Conservation (phyloP, 2,888 invertebrate species). For the Drosophila sordidula region DNA sequence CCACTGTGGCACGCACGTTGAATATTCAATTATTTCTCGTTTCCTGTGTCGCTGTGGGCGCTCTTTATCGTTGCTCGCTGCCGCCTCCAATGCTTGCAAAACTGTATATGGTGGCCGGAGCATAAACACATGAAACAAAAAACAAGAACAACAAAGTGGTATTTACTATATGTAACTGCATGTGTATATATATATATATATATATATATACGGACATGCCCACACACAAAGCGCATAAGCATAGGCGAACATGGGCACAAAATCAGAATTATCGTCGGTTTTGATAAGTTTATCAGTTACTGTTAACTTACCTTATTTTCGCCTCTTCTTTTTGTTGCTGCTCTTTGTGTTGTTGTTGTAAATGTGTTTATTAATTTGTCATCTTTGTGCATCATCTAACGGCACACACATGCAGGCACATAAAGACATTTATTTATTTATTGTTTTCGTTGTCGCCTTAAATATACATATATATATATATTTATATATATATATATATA, state of each 20-base stretch:
- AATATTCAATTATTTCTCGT: slow-evolving; percentile 69
- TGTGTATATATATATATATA: slow-evolving; percentile 1
- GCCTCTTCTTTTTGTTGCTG: slow-evolving; percentile 5
- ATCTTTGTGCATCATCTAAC: slow-evolving; percentile 66
- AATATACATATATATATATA: slow-evolving; percentile 29
- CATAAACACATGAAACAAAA: slow-evolving; percentile 25
- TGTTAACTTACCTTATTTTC: slow-evolving; percentile 50
- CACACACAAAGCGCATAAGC: slow-evolving; percentile 18
- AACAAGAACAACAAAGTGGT: slow-evolving; percentile 18
- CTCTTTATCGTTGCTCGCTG: slow-evolving; percentile 23
- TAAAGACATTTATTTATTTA: slow-evolving; percentile 68
- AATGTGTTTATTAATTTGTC: slow-evolving; percentile 48
- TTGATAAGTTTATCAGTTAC: slow-evolving; percentile 70
- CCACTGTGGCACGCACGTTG: slow-evolving; percentile 51
- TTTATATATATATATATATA: slow-evolving; percentile 24
- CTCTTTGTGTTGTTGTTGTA: slow-evolving; percentile 25
- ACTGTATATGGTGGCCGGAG: slow-evolving; percentile 20
- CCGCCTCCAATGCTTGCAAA: slow-evolving; percentile 42
- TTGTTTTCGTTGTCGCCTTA: slow-evolving; percentile 57
- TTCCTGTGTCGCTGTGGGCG: slow-evolving; percentile 60
- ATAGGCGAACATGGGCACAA: slow-evolving; percentile 30
- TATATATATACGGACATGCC: slow-evolving; percentile 2
- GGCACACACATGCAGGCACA: slow-evolving; percentile 41
- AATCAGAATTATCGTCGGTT: slow-evolving; percentile 64
- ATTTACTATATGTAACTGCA: slow-evolving; percentile 6